Evolutionary conservation across 2,797 vertebrate genomes (phyloP), one percentile per base, ranked within the genome.

Genomic region (Tragopan temminckii): DNA sequence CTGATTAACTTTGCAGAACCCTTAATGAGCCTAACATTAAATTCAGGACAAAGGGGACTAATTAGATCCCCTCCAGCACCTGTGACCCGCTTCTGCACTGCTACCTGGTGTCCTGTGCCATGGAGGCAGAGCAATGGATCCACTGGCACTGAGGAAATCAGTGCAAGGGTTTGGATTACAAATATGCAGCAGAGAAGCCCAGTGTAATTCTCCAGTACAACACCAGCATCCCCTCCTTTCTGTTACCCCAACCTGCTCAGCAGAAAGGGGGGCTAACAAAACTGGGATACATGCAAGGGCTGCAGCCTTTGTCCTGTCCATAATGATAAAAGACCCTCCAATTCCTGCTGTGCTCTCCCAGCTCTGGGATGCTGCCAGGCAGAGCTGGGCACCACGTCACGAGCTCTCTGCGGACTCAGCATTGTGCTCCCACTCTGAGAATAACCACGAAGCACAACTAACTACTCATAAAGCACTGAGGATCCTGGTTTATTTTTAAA

Each of bases 1-100:
- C 84, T 97, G 96, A 97, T 97, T 95, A 97, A 96, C 95, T 97
- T 94, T 62, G 93, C 68, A 84, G 94, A 45, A 91, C 80, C 71
- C 80, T 97, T 97, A 97, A 97, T 96, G 96, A 97, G 96, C 93
- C 74, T 95, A 95, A 95, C 96, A 96, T 97, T 93, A 95, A 96
- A 96, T 93, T 89, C 76, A 88, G 95, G 96, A 94, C 96, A 94
- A 96, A 94, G 48, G 94, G 95, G 96, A 97, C 95, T 96, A 95
- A 97, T 96, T 91, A 96, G 84, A 86, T 88, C 69, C 90, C 95
- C 80, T 86, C 92, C 27, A 55, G 92, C 95, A 96, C 95, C 97
- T 96, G 95, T 87, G 96, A 86, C 93, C 86, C 4, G 17, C 29
- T 6, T 61, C 29, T 15, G 43, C 38, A 36, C 43, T 42, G 38